Evolutionary conservation across 2,797 vertebrate genomes (phyloP), one percentile per base, ranked within the genome.

Genomic region (Argyrosomus regius): DNA sequence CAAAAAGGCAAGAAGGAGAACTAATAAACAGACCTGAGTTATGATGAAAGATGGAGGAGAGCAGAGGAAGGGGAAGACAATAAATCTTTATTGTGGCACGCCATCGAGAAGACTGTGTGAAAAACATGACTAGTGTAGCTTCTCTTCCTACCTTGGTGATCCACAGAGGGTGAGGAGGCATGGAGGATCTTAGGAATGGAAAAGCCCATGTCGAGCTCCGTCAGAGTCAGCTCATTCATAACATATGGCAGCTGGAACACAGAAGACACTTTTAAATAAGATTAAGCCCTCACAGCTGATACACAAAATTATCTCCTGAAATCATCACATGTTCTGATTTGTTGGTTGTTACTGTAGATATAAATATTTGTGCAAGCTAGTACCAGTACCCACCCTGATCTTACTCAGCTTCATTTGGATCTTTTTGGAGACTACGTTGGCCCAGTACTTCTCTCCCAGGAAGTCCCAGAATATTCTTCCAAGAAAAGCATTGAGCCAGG

Each of bases 401-500:
- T 99, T 99, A 92, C 98, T 99, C 85, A 99, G 97, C 91, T 99
- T 99, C 97, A 99, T 99, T 88, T 99, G 98, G 89, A 99, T 99
- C 95, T 99, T 99, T 94, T 98, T 98, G 73, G 98, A 99, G 67
- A 99, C 98, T 6, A 98, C 79, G 63, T 97, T 94, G 77, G 97
- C 97, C 98, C 98, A 99, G 84, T 99, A 97, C 80, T 97, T 99
- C 93, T 99, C 98, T 88, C 97, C 96, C 78, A 99, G 95, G 93
- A 99, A 99, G 93, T 99, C 98, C 98, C 98, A 99, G 93, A 99
- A 99, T 83, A 98, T 96, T 89, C 98, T 96, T 76, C 98, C 98
- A 54, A 99, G 94, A 80, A 99, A 96, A 79, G 98, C 97, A 0
- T 99, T 99, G 88, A 98, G 96, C 98, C 98, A 99, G 82, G 97